Base-by-base conservation (phyloP, 2,888 invertebrate genomes). In the Drosophila anomalata region DNA sequence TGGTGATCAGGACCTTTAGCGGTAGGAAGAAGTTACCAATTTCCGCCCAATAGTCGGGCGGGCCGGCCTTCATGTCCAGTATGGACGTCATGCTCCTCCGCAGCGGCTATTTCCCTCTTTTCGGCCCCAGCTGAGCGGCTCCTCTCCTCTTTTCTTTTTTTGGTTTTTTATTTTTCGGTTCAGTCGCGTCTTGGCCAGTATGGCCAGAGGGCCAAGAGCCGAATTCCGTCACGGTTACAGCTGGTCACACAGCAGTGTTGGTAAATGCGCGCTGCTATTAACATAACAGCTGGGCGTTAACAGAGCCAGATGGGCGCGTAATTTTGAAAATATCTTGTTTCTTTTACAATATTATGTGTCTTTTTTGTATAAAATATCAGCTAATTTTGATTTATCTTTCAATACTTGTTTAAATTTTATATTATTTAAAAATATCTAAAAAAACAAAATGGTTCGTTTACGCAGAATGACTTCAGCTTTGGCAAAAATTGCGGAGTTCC, bases 11-110 rank as follows among this genome's bases (percentile, higher is more conserved):
- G 76, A 90, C 90, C 65, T 91, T 91, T 1, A 91, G 75, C 54
- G 92, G 92, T 62, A 90, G 73, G 73, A 91, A 91, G 70, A 91
- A 90, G 62, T 91, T 91, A 42, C 89, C 87, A 6, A 92, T 84
- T 68, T 92, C 92, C 29, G 89, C 85, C 90, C 91, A 91, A 63
- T 90, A 85, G 33, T 91, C 90, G 70, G 89, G 89, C 71, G 89
- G 82, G 56, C 87, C 88, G 58, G 89, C 77, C 76, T 90, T 88
- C 85, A 91, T 90, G 71, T 92, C 92, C 83, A 91, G 78, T 74
- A 91, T 91, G 68, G 91, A 92, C 73, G 91, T 89, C 90, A 90
- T 90, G 59, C 11, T 71, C 41, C 61, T 61, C 61, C 29, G 41
- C 58, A 52, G 47, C 63, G 44, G 26, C 44, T 62, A 14, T 26